Evolutionary conservation across 2,888 invertebrate genomes (phyloP), one percentile per base, ranked within the genome.

Genomic region (Synergus itoensis): DNA sequence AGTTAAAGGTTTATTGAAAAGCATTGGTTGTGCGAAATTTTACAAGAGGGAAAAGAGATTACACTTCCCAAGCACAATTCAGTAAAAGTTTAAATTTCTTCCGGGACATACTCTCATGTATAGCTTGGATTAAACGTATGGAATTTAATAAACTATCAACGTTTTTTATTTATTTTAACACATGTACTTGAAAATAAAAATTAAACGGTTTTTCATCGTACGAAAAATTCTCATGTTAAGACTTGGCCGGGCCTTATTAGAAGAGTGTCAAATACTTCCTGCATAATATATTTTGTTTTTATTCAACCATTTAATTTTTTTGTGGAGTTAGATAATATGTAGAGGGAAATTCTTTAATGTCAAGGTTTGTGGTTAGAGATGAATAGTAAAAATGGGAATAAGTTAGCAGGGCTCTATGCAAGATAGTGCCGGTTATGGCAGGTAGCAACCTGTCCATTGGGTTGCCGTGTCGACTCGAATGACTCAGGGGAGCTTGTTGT

Each of bases 401-500:
- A 65, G n/a, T 65, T 65, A n/a, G 4, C 18, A n/a, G 65, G 43
- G 41, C 41, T 65, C 41, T 16, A 9, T n/a, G 65, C n/a, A n/a
- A 18, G 65, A 65, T 65, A 41, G 64, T 65, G 64, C 76, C 79
- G 76, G 77, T 73, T 69, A 73, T 75, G 60, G 84, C 88, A 88
- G 86, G 88, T 88, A 88, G 88, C 87, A 88, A 88, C 88, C 88
- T 88, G 88, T 88, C 88, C 85, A 62, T 77, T 77, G 21, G 76
- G 69, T 73, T 64, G 62, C 77, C 79, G 73, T 77, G 83, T 77
- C 82, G 85, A 83, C 86, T 88, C 88, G 86, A 85, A 87, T 90
- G 90, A 90, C 88, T 90, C 90, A 90, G 86, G 86, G 86, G 84
- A 86, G 84, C 83, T 81, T 81, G 87, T 86, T 81, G 86, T 86